These are phyloP conservation scores for Seriola dumerili DNA, from an alignment of 2,113 vertebrate species.

Conservation along the genomic window DNA sequence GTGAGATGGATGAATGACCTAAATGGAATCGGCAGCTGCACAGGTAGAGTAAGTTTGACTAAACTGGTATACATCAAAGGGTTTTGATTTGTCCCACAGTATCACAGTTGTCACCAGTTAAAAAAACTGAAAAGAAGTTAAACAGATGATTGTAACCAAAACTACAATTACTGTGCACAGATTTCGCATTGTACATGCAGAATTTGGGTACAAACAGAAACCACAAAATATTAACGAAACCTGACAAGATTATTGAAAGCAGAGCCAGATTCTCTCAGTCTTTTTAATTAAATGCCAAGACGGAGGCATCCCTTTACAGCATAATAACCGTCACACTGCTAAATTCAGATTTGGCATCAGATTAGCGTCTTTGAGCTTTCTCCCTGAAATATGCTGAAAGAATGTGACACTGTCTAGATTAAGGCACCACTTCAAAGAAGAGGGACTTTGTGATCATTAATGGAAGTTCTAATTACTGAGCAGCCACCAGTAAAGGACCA, in stretches of 20 bases:
- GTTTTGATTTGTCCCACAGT: slow-evolving; percentile 30
- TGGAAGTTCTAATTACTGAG: slow-evolving; percentile 80
- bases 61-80: slow-evolving; percentile 48
- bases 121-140: slow-evolving; percentile 19
- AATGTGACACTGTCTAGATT: slow-evolving; percentile 80
- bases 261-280: slow-evolving; percentile 54
- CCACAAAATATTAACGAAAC: slow-evolving; percentile 37
- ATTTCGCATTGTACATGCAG: slow-evolving; percentile 37
- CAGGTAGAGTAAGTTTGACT: slow-evolving; percentile 64
- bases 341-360: slow-evolving; percentile 76
- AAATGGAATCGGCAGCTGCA: slow-evolving; percentile 66
- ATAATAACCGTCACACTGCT: slow-evolving; percentile 62
- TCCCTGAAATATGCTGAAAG: slow-evolving; percentile 69
- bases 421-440: slow-evolving; percentile 75
- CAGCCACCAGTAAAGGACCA: slow-evolving; percentile 68
- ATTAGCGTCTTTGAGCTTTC: slow-evolving; percentile 76
- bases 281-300: slow-evolving; percentile 71
- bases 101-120: slow-evolving; percentile 19
- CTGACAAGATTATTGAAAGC: slow-evolving; percentile 42
- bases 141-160: slow-evolving; percentile 25
- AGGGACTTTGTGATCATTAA: slow-evolving; percentile 80
- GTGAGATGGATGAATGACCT: slow-evolving; percentile 73
- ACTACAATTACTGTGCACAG: slow-evolving; percentile 6
- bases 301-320: slow-evolving; percentile 55
- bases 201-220: slow-evolving; percentile 35